Evolutionary conservation across 1,140 invertebrate species (phyloP).

Genomic region (Bursaphelenchus mucronatus): DNA sequence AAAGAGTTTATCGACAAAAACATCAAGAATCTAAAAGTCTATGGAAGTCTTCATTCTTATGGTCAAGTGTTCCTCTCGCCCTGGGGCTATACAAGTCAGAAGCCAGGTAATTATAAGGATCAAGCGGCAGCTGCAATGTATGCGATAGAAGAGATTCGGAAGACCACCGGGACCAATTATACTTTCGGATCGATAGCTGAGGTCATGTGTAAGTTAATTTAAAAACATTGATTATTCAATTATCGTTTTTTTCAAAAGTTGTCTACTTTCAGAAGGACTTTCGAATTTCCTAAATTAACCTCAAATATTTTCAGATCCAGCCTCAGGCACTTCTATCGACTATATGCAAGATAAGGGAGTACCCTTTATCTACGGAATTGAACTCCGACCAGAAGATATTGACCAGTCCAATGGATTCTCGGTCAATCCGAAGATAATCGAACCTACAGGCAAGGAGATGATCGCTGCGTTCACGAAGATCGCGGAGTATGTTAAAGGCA

Average conservation of each 20-base stretch:
- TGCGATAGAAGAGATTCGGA: conserved; percentile 56
- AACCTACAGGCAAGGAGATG: conserved; percentile 36
- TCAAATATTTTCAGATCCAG: conserved; percentile 45
- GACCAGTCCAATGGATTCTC: conserved; percentile 45
- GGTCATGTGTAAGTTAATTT: conserved; percentile 45
- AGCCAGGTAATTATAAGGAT: conserved; percentile 49
- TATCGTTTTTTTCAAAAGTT: background rate
- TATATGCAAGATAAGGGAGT: conserved; percentile 54
- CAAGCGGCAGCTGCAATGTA: conserved; percentile 47
- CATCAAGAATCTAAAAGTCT: conserved; percentile 51
- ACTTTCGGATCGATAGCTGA: conserved; percentile 55
- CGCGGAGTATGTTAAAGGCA: conserved; percentile 10
- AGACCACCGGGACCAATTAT: conserved; percentile 50
- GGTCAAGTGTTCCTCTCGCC: conserved; percentile 63
- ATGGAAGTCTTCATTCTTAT: conserved; percentile 53
- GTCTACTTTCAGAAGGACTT: background rate
- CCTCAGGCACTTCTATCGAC: conserved; percentile 56
- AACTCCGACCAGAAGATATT: conserved; percentile 50
- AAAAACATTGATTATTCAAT: background rate
- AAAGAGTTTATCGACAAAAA: conserved; percentile 47
- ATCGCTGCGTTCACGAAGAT: conserved; percentile 19
- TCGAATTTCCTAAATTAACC: background rate
- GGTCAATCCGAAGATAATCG: conserved; percentile 30
- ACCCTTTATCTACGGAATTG: conserved; percentile 52
- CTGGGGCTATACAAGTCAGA: conserved; percentile 62